Percentiles rank a stretch among this genome's conserved stretches.
phyloP scores from a whole-genome alignment of 2,113 vertebrate species.

The Mionectes macconnelli region DNA sequence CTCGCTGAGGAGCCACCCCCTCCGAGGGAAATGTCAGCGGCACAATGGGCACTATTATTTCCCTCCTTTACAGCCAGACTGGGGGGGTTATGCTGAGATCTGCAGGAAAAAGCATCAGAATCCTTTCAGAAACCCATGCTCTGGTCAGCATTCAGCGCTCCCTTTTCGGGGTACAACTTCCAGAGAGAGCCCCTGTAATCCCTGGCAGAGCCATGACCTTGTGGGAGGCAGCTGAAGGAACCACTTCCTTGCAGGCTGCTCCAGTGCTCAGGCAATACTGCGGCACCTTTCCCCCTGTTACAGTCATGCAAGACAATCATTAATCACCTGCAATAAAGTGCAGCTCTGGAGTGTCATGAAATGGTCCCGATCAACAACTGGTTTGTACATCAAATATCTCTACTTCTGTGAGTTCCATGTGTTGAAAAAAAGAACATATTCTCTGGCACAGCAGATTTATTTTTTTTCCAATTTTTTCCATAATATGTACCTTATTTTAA shows the following conservation, averaged over 20 bases:
- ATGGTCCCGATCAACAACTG: background rate
- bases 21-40: constrained; percentile 23
- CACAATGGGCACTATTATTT: constrained; percentile 39
- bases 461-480: background rate
- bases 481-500: background rate
- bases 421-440: background rate
- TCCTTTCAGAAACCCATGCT: background rate
- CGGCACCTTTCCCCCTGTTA: background rate
- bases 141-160: background rate
- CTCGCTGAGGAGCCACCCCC: constrained; percentile 21
- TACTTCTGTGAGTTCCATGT: background rate
- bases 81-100: background rate
- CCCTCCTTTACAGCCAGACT: background rate
- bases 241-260: background rate
- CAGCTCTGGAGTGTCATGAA: background rate
- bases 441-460: background rate
- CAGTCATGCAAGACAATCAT: fast-evolving
- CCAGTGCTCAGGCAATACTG: fast-evolving
- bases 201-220: background rate
- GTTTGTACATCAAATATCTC: background rate
- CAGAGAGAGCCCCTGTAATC: background rate
- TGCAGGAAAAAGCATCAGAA: background rate
- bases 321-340: background rate
- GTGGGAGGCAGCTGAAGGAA: background rate
- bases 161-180: background rate